phyloP scores from a whole-genome alignment of 2,888 invertebrate species.

The Torymus aiolomorphi region DNA sequence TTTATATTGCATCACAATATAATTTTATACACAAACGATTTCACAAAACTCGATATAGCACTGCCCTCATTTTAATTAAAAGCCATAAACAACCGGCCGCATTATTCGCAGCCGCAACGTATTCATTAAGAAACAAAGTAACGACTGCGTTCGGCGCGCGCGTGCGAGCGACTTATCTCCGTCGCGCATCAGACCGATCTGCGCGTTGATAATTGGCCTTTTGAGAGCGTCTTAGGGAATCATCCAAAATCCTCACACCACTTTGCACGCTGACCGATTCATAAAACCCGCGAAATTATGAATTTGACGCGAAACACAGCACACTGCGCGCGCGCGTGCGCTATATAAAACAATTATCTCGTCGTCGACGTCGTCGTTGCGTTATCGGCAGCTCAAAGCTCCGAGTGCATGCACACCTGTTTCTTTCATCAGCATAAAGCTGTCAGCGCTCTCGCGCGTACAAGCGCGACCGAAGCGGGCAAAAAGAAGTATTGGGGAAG shows the following conservation, averaged over 20 bases:
- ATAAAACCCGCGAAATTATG: constrained; percentile 53
- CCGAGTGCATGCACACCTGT: constrained; percentile 37
- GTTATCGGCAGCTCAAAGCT: constrained; percentile 37
- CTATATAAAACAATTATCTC: constrained; percentile 49
- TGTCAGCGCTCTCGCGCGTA: constrained; percentile 48
- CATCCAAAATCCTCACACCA: not conserved
- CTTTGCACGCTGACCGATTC: not conserved
- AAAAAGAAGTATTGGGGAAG: not conserved
- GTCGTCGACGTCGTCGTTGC: constrained; percentile 1
- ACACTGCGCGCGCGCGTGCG: not conserved
- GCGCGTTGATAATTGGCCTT: constrained; percentile 23
- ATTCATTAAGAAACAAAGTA: constrained; percentile 55
- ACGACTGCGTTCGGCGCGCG: not conserved
- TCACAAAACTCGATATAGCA: no score
- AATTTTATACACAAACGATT: no score
- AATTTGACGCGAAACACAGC: constrained; percentile 32
- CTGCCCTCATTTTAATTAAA: not conserved
- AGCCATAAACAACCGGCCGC: not conserved
- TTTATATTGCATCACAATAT: no score
- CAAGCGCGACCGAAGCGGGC: not conserved
- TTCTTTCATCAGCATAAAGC: constrained; percentile 58
- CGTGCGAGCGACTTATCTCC: constrained; percentile 6
- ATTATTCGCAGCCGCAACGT: constrained; percentile 19
- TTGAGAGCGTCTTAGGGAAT: not conserved
- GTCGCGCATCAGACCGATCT: constrained; percentile 35